These are phyloP conservation scores for Halichoeres trimaculatus DNA, from an alignment of 2,113 vertebrate genomes.

Conservation along the genomic window DNA sequence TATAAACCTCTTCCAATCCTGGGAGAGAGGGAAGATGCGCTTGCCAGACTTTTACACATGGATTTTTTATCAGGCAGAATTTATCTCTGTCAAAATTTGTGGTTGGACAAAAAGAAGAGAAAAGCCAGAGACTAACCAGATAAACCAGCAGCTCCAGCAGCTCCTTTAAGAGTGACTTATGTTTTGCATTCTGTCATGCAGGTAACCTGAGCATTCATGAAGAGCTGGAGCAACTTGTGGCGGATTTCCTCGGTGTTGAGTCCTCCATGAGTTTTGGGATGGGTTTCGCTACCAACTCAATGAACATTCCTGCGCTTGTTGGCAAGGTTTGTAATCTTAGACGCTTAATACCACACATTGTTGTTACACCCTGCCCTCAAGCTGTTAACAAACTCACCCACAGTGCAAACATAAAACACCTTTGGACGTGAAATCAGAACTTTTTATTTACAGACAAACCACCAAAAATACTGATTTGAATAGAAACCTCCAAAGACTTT, in stretches of 20 bases:
- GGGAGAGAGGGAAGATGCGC: conserved; percentile 7
- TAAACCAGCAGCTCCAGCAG: conserved; percentile 14
- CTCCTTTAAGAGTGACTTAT: conserved; percentile 20
- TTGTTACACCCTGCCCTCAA: neutral
- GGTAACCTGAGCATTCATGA: conserved; percentile 89
- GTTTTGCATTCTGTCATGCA: conserved; percentile 67
- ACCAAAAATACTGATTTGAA: no score
- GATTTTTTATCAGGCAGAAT: conserved; percentile 22
- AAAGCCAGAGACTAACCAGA: conserved; percentile 9
- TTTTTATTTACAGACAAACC: no score
- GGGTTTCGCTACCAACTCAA: conserved; percentile 95
- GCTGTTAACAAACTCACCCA: neutral
- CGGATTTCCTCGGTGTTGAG: conserved; percentile 89
- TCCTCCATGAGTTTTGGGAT: conserved; percentile 91
- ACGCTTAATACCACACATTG: neutral
- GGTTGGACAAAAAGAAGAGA: conserved; percentile 24
- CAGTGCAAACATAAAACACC: neutral
- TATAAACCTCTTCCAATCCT: conserved; percentile 33
- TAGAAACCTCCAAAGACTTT: no score
- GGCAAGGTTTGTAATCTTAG: conserved; percentile 86
- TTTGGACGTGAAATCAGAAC: no score
- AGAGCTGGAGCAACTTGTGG: conserved; percentile 90
- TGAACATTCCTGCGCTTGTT: conserved; percentile 94
- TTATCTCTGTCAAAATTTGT: conserved; percentile 43
- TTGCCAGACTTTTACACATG: conserved; percentile 3